These are phyloP conservation scores for Tinamus major DNA, from an alignment of 2,797 vertebrate genomes.

Conservation along the genomic window DNA sequence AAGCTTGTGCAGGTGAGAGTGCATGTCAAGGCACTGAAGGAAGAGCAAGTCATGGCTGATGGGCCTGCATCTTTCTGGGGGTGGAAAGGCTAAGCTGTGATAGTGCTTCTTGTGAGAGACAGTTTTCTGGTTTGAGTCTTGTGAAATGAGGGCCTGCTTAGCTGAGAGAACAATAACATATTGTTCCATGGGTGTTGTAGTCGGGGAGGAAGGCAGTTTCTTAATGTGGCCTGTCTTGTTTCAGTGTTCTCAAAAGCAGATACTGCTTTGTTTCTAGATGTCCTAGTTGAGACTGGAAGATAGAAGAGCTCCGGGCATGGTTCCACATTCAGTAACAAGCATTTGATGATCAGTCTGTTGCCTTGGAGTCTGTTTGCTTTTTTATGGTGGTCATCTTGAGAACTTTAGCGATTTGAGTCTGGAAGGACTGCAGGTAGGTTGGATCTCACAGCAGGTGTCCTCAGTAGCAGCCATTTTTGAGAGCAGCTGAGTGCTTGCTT, in stretches of 20 bases:
- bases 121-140: rapidly evolving
- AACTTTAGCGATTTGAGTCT: neutral
- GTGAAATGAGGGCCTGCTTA: neutral
- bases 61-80: rapidly evolving
- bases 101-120: neutral
- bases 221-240: neutral
- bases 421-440: neutral
- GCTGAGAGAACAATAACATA: rapidly evolving
- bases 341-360: neutral
- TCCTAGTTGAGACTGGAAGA: neutral
- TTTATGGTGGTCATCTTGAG: neutral
- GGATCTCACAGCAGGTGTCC: neutral
- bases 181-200: neutral
- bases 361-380: neutral
- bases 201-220: neutral
- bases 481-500: neutral
- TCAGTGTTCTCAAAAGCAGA: neutral
- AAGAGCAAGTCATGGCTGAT: neutral
- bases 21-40: neutral
- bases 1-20: rapidly evolving
- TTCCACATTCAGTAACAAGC: neutral
- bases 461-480: neutral
- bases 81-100: neutral
- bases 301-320: neutral
- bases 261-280: neutral